phyloP scores from a whole-genome alignment of 2,113 vertebrate species.

The Natator depressus region DNA sequence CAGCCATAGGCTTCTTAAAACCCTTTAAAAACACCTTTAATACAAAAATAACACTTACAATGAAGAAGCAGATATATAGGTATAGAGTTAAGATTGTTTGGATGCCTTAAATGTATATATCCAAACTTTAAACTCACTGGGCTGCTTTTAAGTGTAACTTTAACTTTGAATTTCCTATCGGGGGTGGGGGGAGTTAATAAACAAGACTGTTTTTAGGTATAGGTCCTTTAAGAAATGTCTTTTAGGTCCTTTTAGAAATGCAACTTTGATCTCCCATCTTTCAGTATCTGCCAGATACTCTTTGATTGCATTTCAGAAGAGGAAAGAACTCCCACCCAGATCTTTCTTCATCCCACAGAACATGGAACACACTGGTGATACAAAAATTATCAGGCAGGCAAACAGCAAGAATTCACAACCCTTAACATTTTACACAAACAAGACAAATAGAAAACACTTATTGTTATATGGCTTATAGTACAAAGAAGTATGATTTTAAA shows the following conservation, averaged over 20 bases:
- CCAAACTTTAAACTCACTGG: slow-evolving; percentile 3
- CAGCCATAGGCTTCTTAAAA: neutral
- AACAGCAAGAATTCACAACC: neutral
- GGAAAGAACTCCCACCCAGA: neutral
- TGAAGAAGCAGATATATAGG: neutral
- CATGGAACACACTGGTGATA: slow-evolving; percentile 10
- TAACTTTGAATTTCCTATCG: neutral
- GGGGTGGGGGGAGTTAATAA: neutral
- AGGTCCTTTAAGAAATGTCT: neutral
- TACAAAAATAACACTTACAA: slow-evolving; percentile 3
- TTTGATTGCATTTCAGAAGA: neutral
- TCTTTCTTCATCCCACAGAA: neutral
- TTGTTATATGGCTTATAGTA: neutral
- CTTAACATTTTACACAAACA: neutral
- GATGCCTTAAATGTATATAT: neutral
- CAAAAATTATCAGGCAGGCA: neutral
- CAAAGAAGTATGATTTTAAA: neutral
- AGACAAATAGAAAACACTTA: neutral
- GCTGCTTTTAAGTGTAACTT: neutral
- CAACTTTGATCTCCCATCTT: neutral
- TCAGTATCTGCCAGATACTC: neutral
- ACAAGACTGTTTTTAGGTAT: neutral
- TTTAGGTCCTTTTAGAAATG: neutral
- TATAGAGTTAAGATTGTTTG: neutral
- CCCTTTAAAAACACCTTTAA: neutral